Conservation (phyloP, 1,140 invertebrate species). For the Pseudomyrmex dendroicus region DNA sequence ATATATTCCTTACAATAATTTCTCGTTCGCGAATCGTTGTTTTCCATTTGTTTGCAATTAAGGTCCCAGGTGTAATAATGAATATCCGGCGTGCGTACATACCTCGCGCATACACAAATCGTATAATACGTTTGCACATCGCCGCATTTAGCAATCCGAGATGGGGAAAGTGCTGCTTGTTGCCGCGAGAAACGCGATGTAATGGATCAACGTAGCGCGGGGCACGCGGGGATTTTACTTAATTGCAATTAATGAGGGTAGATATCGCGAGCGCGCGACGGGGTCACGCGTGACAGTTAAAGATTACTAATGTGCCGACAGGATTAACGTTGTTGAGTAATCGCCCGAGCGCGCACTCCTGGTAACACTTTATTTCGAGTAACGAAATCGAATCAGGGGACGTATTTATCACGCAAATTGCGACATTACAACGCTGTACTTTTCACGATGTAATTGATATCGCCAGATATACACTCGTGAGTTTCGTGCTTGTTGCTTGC, state of each 20-base stretch:
- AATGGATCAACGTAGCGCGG: slow-evolving; percentile 75
- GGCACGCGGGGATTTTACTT: slow-evolving; percentile 80
- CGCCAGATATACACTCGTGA: neutral
- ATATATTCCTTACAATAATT: too few relatives aligned
- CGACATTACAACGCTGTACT: neutral
- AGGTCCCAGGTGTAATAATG: neutral
- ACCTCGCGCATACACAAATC: neutral
- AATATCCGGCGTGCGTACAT: too few relatives aligned
- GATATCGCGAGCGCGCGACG: slow-evolving; percentile 76
- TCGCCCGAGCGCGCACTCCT: slow-evolving; percentile 58
- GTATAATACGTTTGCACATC: neutral
- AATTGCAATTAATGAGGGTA: slow-evolving; percentile 85
- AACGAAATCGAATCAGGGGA: neutral
- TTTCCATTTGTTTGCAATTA: slow-evolving; percentile 9
- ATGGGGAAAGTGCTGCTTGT: slow-evolving; percentile 27
- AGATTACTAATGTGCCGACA: slow-evolving; percentile 83
- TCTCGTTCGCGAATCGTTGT: neutral
- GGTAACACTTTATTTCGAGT: neutral
- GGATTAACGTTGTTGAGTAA: slow-evolving; percentile 84
- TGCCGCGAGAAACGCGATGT: slow-evolving; percentile 71
- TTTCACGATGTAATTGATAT: slow-evolving; percentile 24
- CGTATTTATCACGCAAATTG: slow-evolving; percentile 34
- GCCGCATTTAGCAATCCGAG: neutral
- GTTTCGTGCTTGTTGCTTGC: neutral
- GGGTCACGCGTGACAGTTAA: slow-evolving; percentile 78